Conservation (phyloP, 2,797 vertebrate genomes). For the Falco biarmicus region DNA sequence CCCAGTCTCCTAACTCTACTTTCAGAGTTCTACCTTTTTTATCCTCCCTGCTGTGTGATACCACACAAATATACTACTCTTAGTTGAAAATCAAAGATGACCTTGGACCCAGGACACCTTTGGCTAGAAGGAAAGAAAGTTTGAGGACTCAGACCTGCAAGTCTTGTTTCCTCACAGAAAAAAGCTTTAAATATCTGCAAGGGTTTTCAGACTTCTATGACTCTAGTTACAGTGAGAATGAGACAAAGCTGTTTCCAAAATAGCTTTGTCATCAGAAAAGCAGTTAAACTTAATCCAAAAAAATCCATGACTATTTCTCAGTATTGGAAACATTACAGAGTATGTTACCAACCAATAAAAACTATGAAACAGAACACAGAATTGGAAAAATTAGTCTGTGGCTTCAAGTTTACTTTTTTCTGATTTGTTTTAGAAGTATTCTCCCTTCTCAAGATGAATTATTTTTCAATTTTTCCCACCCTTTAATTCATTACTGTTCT, state of each 20-base stretch:
- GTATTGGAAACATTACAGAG: background rate
- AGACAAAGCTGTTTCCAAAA: slow-evolving; percentile 15
- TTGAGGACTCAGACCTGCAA: background rate
- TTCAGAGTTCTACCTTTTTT: background rate
- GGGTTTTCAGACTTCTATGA: background rate
- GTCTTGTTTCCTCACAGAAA: background rate
- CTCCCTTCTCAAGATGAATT: background rate
- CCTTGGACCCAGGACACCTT: background rate
- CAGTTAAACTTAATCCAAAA: background rate
- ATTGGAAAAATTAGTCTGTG: background rate
- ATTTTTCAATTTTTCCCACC: background rate
- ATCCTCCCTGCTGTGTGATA: background rate
- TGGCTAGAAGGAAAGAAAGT: background rate
- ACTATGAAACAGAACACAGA: background rate
- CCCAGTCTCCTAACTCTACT: background rate
- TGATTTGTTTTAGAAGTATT: background rate
- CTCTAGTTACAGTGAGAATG: background rate
- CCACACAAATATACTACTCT: background rate
- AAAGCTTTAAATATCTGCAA: background rate
- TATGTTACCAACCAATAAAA: background rate
- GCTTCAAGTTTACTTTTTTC: slow-evolving; percentile 34
- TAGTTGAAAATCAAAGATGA: background rate
- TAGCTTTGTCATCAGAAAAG: slow-evolving; percentile 32
- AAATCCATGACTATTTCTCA: background rate
- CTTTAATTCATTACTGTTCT: slow-evolving; percentile 12